Evolutionary conservation across 1,140 invertebrate species (phyloP).

Genomic region (Bombus pyrosoma): DNA sequence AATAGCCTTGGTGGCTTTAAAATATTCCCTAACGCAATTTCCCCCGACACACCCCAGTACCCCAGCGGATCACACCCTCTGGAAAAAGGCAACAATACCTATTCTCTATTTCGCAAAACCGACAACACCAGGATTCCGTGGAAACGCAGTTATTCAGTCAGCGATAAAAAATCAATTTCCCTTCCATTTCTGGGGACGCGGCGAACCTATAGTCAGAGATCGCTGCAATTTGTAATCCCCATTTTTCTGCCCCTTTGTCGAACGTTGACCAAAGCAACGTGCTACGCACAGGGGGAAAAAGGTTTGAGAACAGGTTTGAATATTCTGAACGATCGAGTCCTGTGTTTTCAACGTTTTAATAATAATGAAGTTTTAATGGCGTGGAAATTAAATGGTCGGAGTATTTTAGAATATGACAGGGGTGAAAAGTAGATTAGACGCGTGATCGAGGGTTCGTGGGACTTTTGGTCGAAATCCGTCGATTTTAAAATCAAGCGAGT

Average conservation of each 20-base stretch:
- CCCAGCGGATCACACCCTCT: background rate
- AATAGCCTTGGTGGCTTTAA: conserved; percentile 7
- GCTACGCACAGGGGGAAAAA: background rate
- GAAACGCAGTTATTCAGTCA: conserved; percentile 33
- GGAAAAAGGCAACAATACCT: conserved; percentile 26
- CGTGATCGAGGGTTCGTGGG: too few species aligned
- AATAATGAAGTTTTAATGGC: background rate
- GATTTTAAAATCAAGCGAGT: too few species aligned
- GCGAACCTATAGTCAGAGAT: conserved; percentile 28
- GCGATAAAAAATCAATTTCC: conserved; percentile 56
- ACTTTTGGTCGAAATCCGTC: too few species aligned
- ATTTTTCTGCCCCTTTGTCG: conserved; percentile 22
- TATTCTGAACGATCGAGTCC: background rate
- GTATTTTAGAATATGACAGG: background rate
- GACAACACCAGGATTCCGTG: conserved; percentile 20
- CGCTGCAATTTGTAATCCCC: conserved; percentile 49
- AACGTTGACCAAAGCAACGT: background rate
- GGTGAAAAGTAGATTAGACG: too few species aligned
- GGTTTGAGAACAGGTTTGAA: background rate
- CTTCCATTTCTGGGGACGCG: conserved; percentile 34
- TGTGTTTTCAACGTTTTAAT: background rate
- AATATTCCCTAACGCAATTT: conserved; percentile 40
- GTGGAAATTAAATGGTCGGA: background rate
- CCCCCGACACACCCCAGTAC: background rate
- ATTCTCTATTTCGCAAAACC: conserved; percentile 34